Evolutionary conservation across 2,888 invertebrate genomes (phyloP).

Genomic region (Spodoptera littoralis): DNA sequence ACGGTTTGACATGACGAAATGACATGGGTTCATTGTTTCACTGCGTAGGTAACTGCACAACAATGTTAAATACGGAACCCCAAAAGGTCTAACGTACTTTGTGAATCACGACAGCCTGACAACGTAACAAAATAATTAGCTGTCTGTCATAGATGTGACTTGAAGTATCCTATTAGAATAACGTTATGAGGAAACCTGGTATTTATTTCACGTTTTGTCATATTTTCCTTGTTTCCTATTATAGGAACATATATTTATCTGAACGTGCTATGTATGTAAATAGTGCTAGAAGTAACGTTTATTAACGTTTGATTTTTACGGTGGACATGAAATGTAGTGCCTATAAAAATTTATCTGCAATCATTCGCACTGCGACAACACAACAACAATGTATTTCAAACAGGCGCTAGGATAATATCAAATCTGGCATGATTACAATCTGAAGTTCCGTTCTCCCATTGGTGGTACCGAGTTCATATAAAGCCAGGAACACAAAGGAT

Average conservation of each 20-base stretch:
- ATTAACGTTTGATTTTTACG: too few species aligned
- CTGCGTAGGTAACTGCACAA: slow-evolving; percentile 8
- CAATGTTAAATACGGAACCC: background rate
- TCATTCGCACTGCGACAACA: too few species aligned
- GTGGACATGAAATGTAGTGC: too few species aligned
- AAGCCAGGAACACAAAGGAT: slow-evolving; percentile 43
- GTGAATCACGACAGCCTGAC: slow-evolving; percentile 30
- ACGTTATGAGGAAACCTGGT: too few species aligned
- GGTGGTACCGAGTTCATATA: slow-evolving; percentile 14
- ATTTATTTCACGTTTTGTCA: background rate
- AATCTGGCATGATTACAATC: background rate
- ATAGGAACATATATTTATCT: too few species aligned
- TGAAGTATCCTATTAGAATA: background rate
- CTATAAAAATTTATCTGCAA: too few species aligned
- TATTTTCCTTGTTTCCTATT: background rate
- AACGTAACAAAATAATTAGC: slow-evolving; percentile 38
- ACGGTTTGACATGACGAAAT: slow-evolving; percentile 33
- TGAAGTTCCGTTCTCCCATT: background rate
- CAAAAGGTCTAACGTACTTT: slow-evolving; percentile 15
- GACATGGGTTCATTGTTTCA: slow-evolving; percentile 39
- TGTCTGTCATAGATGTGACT: slow-evolving; percentile 15
- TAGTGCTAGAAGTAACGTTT: too few species aligned
- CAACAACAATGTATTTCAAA: too few species aligned
- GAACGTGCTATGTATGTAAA: background rate
- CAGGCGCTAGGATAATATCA: background rate